Evolutionary conservation across 2,797 vertebrate species (phyloP), one percentile per base, ranked within the genome.

Genomic region (Eleutherodactylus coqui): DNA sequence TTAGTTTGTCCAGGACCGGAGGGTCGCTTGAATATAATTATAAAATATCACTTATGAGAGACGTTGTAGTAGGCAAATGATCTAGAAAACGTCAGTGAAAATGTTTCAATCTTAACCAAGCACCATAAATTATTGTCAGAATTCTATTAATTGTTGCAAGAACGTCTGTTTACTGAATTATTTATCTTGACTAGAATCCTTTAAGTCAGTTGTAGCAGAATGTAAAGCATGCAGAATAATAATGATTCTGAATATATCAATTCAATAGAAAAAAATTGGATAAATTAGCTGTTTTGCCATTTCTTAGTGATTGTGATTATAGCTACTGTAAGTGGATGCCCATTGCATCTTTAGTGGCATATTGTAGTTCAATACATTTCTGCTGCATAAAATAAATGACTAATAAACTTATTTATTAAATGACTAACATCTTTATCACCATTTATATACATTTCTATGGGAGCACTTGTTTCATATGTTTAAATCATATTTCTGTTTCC

Each of bases 401-500:
- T 27, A 49, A 34, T 34, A 32, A 16, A 16, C 19, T 67, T 13
- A 36, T 13, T 34, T 34, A 5, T 49, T 67, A 5, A 34, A 67
- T 16, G n/a, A 17, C 29, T 10, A 64, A n/a, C n/a, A n/a, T n/a
- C n/a, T n/a, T n/a, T n/a, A n/a, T n/a, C n/a, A 64, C 14, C 14
- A 64, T 14, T 64, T 32, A 64, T 64, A 4, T 32, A 32, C 16
- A 4, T 36, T n/a, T n/a, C n/a, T n/a, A n/a, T n/a, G n/a, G n/a
- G n/a, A n/a, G n/a, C n/a, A 75, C n/a, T 58, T 58, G 24, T 58
- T 58, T n/a, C 24, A 58, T 58, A 58, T 8, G n/a, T 24, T 9
- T 58, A 58, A 41, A 83, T 27, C 29, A 72, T 41, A 79, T 72
- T 60, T 38, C 55, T 79, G n/a, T 32, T 60, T 81, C 49, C 24